phyloP scores from a whole-genome alignment of 2,888 invertebrate genomes.

The Lissocephala sabroskyi region DNA sequence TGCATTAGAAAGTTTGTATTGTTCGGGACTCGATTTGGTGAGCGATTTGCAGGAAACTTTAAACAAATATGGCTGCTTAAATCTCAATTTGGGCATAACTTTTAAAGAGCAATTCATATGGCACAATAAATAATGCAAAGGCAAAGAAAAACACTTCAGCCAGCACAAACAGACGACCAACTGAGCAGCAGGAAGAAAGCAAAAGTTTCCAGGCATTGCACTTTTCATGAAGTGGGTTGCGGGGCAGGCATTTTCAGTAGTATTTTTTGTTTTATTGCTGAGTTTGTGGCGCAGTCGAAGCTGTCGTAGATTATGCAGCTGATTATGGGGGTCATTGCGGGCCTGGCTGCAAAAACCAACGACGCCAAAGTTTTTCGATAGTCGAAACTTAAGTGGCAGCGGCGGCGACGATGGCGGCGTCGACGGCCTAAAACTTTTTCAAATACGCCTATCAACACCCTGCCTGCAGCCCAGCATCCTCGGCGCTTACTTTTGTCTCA shows the following conservation, averaged over 20 bases:
- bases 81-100: too few relatives aligned
- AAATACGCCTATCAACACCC: neutral
- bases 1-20: neutral
- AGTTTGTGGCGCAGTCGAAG: constrained; percentile 24
- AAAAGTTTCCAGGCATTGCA: too few relatives aligned
- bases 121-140: neutral
- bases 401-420: too few relatives aligned
- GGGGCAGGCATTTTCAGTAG: constrained; percentile 1
- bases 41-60: neutral
- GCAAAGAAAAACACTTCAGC: neutral
- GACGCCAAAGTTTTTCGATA: constrained; percentile 40
- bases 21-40: neutral
- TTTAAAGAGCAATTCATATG: too few relatives aligned
- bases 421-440: constrained; percentile 5
- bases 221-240: too few relatives aligned
- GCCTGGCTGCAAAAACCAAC: constrained; percentile 2
- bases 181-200: too few relatives aligned
- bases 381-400: constrained; percentile 41
- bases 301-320: constrained; percentile 34
- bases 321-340: constrained; percentile 24
- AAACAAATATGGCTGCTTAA: neutral
- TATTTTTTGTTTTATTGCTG: constrained; percentile 28
- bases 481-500: too few relatives aligned
- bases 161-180: too few relatives aligned
- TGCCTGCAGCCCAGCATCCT: too few relatives aligned